phyloP scores from a whole-genome alignment of 2,113 vertebrate species.

The Campylomormyrus tamandua region DNA sequence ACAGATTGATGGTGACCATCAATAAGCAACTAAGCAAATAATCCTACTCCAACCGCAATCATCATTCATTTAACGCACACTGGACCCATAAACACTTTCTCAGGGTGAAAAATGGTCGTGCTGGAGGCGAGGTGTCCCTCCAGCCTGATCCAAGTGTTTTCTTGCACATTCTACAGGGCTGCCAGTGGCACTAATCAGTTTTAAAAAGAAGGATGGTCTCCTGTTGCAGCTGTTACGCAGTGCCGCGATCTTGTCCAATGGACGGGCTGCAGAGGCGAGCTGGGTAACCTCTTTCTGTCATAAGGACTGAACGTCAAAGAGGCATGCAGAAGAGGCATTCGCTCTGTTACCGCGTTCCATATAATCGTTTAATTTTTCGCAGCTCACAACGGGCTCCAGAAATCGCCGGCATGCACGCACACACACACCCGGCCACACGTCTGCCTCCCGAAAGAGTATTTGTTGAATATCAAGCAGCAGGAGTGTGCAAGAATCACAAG shows the following conservation, averaged over 20 bases:
- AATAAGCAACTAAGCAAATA: neutral
- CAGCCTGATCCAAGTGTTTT: neutral
- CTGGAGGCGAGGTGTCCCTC: neutral
- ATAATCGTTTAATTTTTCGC: neutral
- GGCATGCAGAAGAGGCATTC: neutral
- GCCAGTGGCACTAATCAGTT: conserved; percentile 4
- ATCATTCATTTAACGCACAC: neutral
- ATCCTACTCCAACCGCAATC: neutral
- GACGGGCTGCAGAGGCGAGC: neutral
- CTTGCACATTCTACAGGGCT: neutral
- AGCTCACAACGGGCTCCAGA: neutral
- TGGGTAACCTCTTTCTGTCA: conserved; percentile 18
- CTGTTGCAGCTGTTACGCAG: neutral
- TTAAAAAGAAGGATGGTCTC: neutral
- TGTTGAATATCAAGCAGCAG: neutral
- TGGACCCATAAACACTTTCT: neutral
- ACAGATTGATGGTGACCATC: neutral
- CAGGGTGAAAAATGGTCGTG: neutral
- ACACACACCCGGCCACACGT: neutral
- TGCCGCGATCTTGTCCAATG: neutral
- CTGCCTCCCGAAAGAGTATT: neutral
- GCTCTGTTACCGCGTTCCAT: neutral
- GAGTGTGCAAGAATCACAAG: neutral
- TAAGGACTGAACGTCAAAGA: conserved; percentile 10
- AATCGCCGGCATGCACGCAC: neutral